Evolutionary conservation across 2,113 vertebrate genomes (phyloP), one percentile per base, ranked within the genome.

Genomic region (Puffinus mauretanicus): DNA sequence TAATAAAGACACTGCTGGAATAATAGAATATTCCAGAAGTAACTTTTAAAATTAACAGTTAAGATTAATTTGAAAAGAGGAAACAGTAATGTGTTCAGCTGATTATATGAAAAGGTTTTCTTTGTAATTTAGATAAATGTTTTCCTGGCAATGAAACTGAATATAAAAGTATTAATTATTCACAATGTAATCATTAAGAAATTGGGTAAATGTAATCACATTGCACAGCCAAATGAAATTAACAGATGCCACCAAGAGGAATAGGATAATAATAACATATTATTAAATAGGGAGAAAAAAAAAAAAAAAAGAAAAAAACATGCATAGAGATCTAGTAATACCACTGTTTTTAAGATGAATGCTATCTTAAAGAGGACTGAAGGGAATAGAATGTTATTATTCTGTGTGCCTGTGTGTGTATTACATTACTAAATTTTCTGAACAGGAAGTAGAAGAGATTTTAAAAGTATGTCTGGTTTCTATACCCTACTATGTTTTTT

Each of bases 141-240:
- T 97, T 97, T 96, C 94, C 95, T 94, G 88, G 88, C 49, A 94
- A 54, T 70, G 44, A 94, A 91, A 93, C 16, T 6, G 57, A 91
- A 86, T 92, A 57, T 88, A 92, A 85, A 94, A 88, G 14, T 94
- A 95, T 93, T 96, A 93, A 88, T 96, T 95, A 95, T 82, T 97
- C 86, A 94, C 70, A 91, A 83, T 72, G 22, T n/a, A 96, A 95
- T 95, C 22, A 92, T 95, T 94, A 95, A 96, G 79, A 92, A 95
- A 92, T 83, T 88, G 38, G 32, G 60, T 77, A 94, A 79, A 40
- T 77, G 21, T 93, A 96, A 95, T 94, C 72, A 91, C 34, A 93
- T 93, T 93, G 70, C 57, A 77, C n/a, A 89, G 47, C 38, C 65
- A 96, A 95, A 95, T 95, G 19, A 96, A 94, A 94, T 95, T 82